These are phyloP conservation scores for Drosophila borborema DNA, from an alignment of 2,888 invertebrate genomes.

Conservation along the genomic window DNA sequence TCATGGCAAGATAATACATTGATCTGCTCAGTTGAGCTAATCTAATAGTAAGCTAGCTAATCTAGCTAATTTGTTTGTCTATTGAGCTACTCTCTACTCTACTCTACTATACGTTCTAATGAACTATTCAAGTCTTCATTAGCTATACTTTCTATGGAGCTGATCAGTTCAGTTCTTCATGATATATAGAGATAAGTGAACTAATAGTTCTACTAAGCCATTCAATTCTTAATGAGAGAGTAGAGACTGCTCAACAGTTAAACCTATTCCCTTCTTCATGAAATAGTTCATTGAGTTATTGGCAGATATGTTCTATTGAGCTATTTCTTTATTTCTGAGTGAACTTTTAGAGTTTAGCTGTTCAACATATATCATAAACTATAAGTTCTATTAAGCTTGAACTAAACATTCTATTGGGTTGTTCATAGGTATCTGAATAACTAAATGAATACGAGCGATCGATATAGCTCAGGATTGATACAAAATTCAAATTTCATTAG, in stretches of 20 bases:
- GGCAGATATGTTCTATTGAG: not conserved
- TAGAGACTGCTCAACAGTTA: not conserved
- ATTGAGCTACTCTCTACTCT: not conserved
- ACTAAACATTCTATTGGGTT: not conserved
- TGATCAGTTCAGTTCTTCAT: not conserved
- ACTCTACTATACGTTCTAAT: not conserved
- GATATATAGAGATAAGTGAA: too few species aligned
- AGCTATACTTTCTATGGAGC: not conserved
- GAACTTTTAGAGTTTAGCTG: too few species aligned
- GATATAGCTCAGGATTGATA: too few species aligned
- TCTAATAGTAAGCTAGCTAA: too few species aligned
- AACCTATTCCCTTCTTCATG: not conserved
- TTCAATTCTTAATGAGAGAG: too few species aligned
- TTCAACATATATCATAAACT: too few species aligned
- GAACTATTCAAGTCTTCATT: not conserved
- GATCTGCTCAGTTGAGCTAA: too few species aligned
- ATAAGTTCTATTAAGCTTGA: not conserved
- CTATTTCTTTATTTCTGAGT: not conserved
- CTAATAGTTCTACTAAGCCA: not conserved
- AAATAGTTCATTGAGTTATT: not conserved
- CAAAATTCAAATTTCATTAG: not conserved
- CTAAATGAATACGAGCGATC: not conserved
- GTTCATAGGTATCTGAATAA: not conserved
- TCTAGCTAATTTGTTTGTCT: not conserved
- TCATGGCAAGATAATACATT: too few species aligned